phyloP scores from a whole-genome alignment of 1,140 invertebrate genomes.

The Bombus waltoni region DNA sequence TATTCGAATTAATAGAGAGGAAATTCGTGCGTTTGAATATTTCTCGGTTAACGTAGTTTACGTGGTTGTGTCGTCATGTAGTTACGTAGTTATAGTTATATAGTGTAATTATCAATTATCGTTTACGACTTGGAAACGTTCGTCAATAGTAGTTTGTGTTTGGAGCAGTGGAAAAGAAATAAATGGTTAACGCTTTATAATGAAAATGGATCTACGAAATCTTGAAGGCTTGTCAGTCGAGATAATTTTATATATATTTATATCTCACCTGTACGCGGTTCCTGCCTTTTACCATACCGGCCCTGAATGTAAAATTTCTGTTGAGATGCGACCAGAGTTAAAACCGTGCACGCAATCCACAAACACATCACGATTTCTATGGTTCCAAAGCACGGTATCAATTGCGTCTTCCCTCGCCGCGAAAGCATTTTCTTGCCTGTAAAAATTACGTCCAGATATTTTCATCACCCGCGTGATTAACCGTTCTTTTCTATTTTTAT shows the following conservation, averaged over 20 bases:
- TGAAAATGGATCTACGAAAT: not conserved
- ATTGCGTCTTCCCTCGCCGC: constrained; percentile 48
- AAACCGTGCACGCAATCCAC: constrained; percentile 64
- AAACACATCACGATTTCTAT: constrained; percentile 64
- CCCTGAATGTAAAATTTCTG: constrained; percentile 65
- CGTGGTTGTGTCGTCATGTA: too few species aligned
- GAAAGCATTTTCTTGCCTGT: constrained; percentile 48
- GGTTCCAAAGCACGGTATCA: constrained; percentile 47
- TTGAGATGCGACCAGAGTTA: constrained; percentile 60
- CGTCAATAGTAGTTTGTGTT: too few species aligned
- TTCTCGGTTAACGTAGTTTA: not conserved
- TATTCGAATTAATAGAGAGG: not conserved
- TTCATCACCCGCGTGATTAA: not conserved
- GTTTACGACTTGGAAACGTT: too few species aligned
- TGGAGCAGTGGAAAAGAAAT: too few species aligned
- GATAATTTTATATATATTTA: not conserved
- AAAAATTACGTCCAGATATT: constrained; percentile 13
- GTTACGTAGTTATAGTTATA: too few species aligned
- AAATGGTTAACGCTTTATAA: too few species aligned
- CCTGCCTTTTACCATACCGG: constrained; percentile 69
- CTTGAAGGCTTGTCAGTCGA: too few species aligned
- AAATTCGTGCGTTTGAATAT: not conserved
- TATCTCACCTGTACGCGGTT: constrained; percentile 53
- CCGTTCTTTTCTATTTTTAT: not conserved
- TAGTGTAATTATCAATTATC: too few species aligned